A percentile compares a stretch with the other conserved stretches of the same genome.
These are phyloP conservation scores for Dicyrtoma fusca DNA, from an alignment of 2,888 invertebrate species.

Conservation along the genomic window DNA sequence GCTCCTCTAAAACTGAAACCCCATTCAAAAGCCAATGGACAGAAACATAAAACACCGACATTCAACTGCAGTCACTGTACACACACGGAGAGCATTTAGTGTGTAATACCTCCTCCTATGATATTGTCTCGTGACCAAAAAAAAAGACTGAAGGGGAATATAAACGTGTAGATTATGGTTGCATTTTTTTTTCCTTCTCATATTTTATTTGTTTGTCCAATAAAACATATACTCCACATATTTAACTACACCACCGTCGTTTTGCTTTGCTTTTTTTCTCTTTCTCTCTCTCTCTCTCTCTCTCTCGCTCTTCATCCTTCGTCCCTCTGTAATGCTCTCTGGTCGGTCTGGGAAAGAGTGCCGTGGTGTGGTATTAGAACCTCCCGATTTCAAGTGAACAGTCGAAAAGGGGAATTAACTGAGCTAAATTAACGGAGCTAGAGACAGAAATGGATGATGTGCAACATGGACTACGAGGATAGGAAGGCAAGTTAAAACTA, in stretches of 20 bases:
- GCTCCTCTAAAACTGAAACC: too few species aligned
- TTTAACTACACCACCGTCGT: neutral
- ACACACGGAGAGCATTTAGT: too few species aligned
- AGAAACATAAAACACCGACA: too few species aligned
- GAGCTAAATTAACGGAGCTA: neutral
- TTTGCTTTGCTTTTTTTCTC: neutral
- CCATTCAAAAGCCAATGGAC: too few species aligned
- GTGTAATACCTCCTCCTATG: too few species aligned
- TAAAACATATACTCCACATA: constrained; percentile 5
- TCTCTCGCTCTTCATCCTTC: neutral
- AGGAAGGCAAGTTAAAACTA: too few species aligned
- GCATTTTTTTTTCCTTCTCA: constrained; percentile 22
- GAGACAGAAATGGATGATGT: too few species aligned
- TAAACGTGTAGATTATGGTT: constrained; percentile 36
- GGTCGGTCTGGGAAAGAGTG: too few species aligned
- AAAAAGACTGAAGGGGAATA: constrained; percentile 16
- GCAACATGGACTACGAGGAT: too few species aligned
- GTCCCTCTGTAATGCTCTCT: too few species aligned
- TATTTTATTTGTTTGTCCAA: constrained; percentile 41
- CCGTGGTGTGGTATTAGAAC: neutral
- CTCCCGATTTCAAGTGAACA: too few species aligned
- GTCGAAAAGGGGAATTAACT: constrained; percentile 1
- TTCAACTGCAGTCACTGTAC: too few species aligned
- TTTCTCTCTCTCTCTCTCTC: neutral
- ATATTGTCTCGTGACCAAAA: constrained; percentile 13